Base-by-base conservation (phyloP, 2,888 invertebrate species). In the Meiosimyza decipiens region DNA sequence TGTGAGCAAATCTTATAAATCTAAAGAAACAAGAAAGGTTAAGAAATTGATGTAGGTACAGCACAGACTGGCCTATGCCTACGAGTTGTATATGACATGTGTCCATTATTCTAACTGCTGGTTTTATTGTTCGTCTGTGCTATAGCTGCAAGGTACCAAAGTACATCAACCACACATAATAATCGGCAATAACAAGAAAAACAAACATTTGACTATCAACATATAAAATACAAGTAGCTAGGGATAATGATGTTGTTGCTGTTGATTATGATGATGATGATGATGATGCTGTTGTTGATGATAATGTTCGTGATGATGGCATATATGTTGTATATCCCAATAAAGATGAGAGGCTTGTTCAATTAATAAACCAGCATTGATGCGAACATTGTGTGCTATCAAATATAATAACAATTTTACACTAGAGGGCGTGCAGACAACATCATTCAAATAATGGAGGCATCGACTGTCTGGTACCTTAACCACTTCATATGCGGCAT, bases 341-440 rank as follows among this genome's bases (percentile, higher is more conserved):
- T 57, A 28, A 57, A 57, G 12, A 28, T 18, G 22, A 18, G 57
- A 57, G 57, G 57, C 28, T 22, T 22, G 57, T 57, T 28, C 57
- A 57, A 57, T 57, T 57, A 57, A 12, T 57, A 57, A 57, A 57
- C 57, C 57, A 57, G 57, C 57, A 57, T 57, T 28, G 40, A 40
- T 40, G 40, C 40, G 40, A 40, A 40, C 40, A 40, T 40, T 40
- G 40, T 40, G 40, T 28, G 57, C 16, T 18, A 22, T 57, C 18
- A 57, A 57, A 57, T 28, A 57, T 15, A 57, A 57, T 11, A 57
- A 28, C 57, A 57, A 12, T 22, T 11, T 6, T 57, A 28, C 22
- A 13, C 16, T 57, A 57, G 57, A 22, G 57, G 57, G 57, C 57
- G 57, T 57, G 28, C 28, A 28, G 57, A 57, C 28, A 28, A 13